These are phyloP conservation scores for Aphaenogaster floridana DNA, from an alignment of 1,140 invertebrate genomes.

Conservation along the genomic window DNA sequence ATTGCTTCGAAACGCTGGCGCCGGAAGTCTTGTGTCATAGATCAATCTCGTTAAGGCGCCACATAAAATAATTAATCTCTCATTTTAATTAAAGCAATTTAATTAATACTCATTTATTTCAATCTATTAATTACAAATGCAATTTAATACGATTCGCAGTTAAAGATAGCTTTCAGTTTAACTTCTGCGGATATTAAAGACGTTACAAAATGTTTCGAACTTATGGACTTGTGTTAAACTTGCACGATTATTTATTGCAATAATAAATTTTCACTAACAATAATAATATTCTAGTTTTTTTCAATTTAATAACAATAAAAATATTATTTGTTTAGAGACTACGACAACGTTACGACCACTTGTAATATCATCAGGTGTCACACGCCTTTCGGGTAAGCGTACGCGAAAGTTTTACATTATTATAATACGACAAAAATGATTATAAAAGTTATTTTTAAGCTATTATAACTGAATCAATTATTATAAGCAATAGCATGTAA, in stretches of 20 bases:
- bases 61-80: conserved; percentile 72
- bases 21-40: conserved; percentile 64
- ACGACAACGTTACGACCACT: conserved; percentile 6
- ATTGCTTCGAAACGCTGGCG: conserved; percentile 28
- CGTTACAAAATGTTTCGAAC: neutral
- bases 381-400: conserved; percentile 41
- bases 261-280: neutral
- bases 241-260: neutral
- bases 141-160: neutral
- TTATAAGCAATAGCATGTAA: neutral
- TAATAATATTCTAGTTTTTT: conserved; percentile 3
- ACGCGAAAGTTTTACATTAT: conserved; percentile 11
- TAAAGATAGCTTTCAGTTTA: conserved; percentile 43
- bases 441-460: neutral
- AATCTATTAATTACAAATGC: conserved; percentile 46
- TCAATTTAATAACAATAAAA: neutral
- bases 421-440: neutral
- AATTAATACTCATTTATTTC: conserved; percentile 55
- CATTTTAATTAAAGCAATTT: conserved; percentile 68
- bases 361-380: neutral
- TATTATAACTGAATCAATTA: neutral
- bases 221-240: neutral
- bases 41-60: conserved; percentile 50
- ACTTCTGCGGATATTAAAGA: neutral
- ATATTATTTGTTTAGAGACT: conserved; percentile 59